These are phyloP conservation scores for Prolemur simus DNA, from an alignment of 2,113 vertebrate species.

Conservation along the genomic window DNA sequence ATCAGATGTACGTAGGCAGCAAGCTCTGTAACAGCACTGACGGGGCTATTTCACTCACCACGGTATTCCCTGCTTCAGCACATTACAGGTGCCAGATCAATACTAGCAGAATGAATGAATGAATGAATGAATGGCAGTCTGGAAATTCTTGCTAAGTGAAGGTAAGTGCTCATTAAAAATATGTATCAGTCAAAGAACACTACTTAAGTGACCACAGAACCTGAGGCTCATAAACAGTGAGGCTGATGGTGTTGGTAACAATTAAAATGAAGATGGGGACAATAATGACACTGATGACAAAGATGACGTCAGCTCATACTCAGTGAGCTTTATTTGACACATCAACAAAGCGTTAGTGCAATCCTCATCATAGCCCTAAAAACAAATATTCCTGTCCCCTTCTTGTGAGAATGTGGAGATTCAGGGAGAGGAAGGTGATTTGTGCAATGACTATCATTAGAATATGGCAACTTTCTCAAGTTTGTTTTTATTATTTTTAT, in stretches of 20 bases:
- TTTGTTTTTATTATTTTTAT: constrained; percentile 51
- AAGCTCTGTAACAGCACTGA: background rate
- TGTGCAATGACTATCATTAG: constrained; percentile 22
- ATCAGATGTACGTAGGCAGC: background rate
- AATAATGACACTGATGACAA: background rate
- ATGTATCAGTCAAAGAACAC: background rate
- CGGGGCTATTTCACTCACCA: background rate
- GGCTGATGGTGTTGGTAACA: background rate
- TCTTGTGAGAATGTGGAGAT: constrained; percentile 22
- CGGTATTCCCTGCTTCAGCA: background rate
- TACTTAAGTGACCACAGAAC: background rate
- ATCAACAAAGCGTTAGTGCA: background rate
- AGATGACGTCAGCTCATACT: background rate
- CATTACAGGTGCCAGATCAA: background rate
- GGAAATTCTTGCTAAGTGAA: constrained; percentile 27
- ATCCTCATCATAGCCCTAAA: background rate
- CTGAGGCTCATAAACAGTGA: background rate
- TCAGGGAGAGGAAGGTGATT: background rate
- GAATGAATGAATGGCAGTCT: background rate
- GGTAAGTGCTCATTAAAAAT: background rate
- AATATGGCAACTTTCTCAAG: constrained; percentile 49
- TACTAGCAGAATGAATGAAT: background rate
- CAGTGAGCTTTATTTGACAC: background rate
- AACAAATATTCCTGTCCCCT: background rate
- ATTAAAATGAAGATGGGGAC: background rate